A percentile compares a stretch with the other conserved stretches of the same genome.
Evolutionary conservation across 2,888 invertebrate species (phyloP).

Genomic region (Luperina nickerlii): DNA sequence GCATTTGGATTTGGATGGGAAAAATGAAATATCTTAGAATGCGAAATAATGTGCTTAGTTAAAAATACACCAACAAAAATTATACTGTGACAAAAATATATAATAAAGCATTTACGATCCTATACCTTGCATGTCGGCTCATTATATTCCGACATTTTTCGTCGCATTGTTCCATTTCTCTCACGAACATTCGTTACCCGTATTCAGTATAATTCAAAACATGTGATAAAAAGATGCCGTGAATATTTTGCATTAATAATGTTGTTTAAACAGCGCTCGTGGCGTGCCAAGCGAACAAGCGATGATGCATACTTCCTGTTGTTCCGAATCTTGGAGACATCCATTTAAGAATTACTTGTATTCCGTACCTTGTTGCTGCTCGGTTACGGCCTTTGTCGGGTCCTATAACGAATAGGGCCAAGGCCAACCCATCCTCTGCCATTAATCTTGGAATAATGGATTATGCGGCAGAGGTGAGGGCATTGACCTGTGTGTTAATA

Average conservation of each 20-base stretch:
- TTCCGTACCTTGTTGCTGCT: constrained; percentile 25
- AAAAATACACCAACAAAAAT: background rate
- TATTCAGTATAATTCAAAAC: constrained; percentile 50
- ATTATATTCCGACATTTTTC: constrained; percentile 47
- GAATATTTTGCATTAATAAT: constrained; percentile 63
- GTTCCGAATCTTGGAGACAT: constrained; percentile 61
- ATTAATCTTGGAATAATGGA: constrained; percentile 60
- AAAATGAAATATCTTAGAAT: background rate
- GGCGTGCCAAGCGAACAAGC: constrained; percentile 56
- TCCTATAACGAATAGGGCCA: constrained; percentile 48
- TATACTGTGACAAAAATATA: background rate
- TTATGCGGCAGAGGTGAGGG: constrained; percentile 35
- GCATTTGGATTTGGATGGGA: background rate
- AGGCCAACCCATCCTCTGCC: constrained; percentile 49
- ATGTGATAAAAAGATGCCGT: constrained; percentile 50
- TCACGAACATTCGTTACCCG: constrained; percentile 52
- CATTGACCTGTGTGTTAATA: constrained; percentile 61
- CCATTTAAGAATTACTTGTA: constrained; percentile 49
- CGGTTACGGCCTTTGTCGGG: constrained; percentile 41
- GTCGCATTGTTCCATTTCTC: constrained; percentile 53
- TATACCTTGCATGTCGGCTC: constrained; percentile 39
- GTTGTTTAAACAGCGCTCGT: constrained; percentile 41
- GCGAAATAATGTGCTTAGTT: background rate
- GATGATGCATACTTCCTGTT: constrained; percentile 66
- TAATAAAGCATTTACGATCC: constrained; percentile 12